A percentile compares a stretch with the other conserved stretches of the same genome.
phyloP scores from a whole-genome alignment of 2,113 vertebrate species.

The Lagopus muta region DNA sequence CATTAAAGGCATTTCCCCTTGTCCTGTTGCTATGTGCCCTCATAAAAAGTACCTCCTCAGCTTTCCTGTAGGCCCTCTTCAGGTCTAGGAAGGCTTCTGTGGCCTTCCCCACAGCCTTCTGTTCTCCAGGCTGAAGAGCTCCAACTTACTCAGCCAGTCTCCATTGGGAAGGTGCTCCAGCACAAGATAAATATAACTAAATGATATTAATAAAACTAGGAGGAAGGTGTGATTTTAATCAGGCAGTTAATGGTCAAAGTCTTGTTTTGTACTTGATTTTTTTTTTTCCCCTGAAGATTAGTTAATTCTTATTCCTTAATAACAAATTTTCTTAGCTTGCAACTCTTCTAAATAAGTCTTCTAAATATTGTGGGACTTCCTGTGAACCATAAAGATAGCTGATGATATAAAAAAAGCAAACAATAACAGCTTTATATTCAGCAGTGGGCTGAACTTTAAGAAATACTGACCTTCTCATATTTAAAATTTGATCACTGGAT shows the following conservation, averaged over 20 bases:
- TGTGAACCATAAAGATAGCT: neutral
- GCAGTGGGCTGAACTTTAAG: neutral
- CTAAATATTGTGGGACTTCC: neutral
- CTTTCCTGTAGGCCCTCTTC: no score
- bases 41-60: no score
- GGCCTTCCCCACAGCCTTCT: no score
- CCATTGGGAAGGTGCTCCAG: no score
- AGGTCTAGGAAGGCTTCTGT: no score
- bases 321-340: neutral
- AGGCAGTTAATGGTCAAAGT: neutral
- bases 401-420: neutral
- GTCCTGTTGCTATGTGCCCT: no score
- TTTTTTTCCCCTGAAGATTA: neutral
- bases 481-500: neutral
- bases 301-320: neutral
- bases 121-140: no score
- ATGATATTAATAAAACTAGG: neutral
- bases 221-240: neutral
- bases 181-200: neutral
- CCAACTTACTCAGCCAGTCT: no score
- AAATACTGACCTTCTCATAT: neutral
- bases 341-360: neutral
- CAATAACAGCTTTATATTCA: neutral
- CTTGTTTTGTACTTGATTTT: neutral
- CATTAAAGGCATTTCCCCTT: no score